Evolutionary conservation across 2,888 invertebrate genomes (phyloP), one percentile per base, ranked within the genome.

Genomic region (Imbricaverruca yamaguchii): DNA sequence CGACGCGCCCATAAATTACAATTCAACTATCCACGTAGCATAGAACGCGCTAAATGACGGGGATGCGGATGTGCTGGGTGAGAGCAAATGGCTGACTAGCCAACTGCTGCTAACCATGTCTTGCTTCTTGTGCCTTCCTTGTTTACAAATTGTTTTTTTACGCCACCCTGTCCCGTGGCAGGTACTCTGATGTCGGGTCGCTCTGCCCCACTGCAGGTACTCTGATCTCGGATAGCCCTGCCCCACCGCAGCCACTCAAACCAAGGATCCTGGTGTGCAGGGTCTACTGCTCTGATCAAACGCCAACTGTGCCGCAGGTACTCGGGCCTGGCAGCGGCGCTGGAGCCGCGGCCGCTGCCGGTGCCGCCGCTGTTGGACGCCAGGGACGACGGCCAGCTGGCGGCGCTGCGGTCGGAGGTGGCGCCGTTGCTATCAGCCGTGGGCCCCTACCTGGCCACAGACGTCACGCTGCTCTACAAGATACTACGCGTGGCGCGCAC

Each of bases 381-480:
- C n/a, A 92, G 92, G 0, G 88, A 90, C 83, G 90, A 90, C 82
- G 92, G 93, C n/a, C 88, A 89, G 80, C 79, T 79, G 79, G n/a
- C 57, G 13, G 25, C 15, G 13, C 6, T 79, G 23, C 79, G 79
- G 3, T 4, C 92, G 55, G 89, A 91, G 63, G 93, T 94, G 13
- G 91, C 97, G 86, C 96, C 97, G 6, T 95, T 98, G 90, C 89
- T 97, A 25, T 89, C 92, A 83, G 90, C 92, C 18, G 89, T 98
- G 80, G 98, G 98, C 3, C 94, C 98, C 0, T 92, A 96, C 80
- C 89, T 97, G 81, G 93, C 95, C 85, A 91, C 91, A 85, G 96
- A 98, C 88, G 93, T 96, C 1, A 91, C 95, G 83, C 89, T 98
- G 23, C 92, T 98, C 90, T 94, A 95, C 87, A 99, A 98, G 89